Conservation (phyloP, 2,797 vertebrate genomes). For the Labroides dimidiatus region DNA sequence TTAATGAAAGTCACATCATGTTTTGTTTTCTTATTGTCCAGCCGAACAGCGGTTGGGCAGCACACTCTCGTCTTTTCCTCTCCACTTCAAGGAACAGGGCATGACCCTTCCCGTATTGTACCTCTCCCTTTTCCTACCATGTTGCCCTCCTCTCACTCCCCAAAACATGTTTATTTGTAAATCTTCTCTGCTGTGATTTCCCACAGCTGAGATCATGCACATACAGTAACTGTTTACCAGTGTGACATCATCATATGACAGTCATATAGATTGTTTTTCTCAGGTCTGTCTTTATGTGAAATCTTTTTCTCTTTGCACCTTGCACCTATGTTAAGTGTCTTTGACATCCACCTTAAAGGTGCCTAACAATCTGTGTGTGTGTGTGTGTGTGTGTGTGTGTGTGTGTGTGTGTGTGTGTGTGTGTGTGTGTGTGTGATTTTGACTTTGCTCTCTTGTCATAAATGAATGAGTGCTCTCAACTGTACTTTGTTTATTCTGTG, state of each 20-base stretch:
- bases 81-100: conserved; percentile 64
- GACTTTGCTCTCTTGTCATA: conserved; percentile 82
- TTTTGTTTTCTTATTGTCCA: conserved; percentile 67
- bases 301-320: neutral
- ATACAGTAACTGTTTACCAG: neutral
- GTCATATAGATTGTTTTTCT: neutral
- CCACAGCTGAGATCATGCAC: conserved; percentile 11
- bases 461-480: conserved; percentile 82
- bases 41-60: conserved; percentile 40
- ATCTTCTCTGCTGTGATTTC: conserved; percentile 13
- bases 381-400: neutral
- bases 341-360: conserved; percentile 4
- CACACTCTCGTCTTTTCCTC: conserved; percentile 69
- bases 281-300: neutral
- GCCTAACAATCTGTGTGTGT: conserved; percentile 13
- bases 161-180: conserved; percentile 25
- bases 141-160: conserved; percentile 26
- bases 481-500: conserved; percentile 35
- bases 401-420: neutral
- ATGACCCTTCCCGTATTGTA: conserved; percentile 53
- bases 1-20: conserved; percentile 54
- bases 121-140: conserved; percentile 62
- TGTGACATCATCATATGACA: neutral
- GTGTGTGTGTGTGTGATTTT: conserved; percentile 1
- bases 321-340: neutral